phyloP scores from a whole-genome alignment of 2,888 invertebrate genomes.

The Phortica okadai region DNA sequence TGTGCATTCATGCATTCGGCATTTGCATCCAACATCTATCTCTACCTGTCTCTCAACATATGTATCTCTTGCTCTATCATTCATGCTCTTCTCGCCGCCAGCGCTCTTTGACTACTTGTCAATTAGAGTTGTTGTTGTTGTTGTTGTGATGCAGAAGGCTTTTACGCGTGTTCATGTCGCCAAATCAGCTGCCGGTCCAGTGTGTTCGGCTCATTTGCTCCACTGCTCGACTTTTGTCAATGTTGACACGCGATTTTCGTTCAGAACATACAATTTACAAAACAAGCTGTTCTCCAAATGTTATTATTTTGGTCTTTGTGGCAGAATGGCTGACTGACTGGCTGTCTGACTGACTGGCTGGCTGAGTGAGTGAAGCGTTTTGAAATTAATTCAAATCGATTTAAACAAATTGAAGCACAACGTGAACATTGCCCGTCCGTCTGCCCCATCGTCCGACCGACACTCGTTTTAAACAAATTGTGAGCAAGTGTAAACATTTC shows the following conservation, averaged over 20 bases:
- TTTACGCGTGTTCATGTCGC: constrained; percentile 26
- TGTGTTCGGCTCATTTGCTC: constrained; percentile 1
- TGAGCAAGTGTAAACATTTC: constrained; percentile 63
- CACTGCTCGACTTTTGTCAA: constrained; percentile 24
- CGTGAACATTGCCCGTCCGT: constrained; percentile 15
- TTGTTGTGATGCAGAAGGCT: not conserved
- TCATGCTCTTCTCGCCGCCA: not conserved
- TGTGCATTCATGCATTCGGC: constrained; percentile 7
- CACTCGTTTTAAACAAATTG: constrained; percentile 57
- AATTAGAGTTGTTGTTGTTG: no score
- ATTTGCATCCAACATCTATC: not conserved
- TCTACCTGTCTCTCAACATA: not conserved
- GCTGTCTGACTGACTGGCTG: not conserved
- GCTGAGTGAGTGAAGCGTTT: constrained; percentile 40
- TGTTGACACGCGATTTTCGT: constrained; percentile 31
- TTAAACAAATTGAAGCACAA: constrained; percentile 66
- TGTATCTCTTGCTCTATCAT: not conserved
- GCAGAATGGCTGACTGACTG: not conserved
- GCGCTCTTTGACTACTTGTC: no score
- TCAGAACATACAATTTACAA: constrained; percentile 20
- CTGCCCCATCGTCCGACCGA: not conserved
- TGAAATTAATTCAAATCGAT: constrained; percentile 67
- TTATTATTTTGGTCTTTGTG: not conserved
- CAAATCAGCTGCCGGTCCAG: constrained; percentile 5
- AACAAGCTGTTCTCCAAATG: constrained; percentile 21